A percentile compares a stretch with the other conserved stretches of the same genome.
These are phyloP conservation scores for Chelmon rostratus DNA, from an alignment of 2,797 vertebrate species.

Conservation along the genomic window DNA sequence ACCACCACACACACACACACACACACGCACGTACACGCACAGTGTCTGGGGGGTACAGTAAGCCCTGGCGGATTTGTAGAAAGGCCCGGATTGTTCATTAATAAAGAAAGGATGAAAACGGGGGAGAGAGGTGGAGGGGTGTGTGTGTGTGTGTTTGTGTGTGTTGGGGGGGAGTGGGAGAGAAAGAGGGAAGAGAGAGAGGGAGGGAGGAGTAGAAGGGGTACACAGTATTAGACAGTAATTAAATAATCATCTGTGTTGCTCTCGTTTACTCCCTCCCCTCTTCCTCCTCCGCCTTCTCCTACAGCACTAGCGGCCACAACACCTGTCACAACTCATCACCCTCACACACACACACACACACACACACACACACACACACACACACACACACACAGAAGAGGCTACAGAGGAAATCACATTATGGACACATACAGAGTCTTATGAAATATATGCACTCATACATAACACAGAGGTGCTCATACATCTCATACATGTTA, in stretches of 20 bases:
- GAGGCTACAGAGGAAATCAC: constrained; percentile 54
- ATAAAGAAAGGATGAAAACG: constrained; percentile 84
- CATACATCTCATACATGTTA: constrained; percentile 32
- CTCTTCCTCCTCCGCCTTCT: constrained; percentile 85
- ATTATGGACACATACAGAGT: constrained; percentile 47
- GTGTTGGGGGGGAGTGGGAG: constrained; percentile 27
- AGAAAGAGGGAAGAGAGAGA: constrained; percentile 39
- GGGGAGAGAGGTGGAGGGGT: constrained; percentile 58
- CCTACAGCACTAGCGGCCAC: constrained; percentile 87
- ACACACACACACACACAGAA: constrained; percentile 23
- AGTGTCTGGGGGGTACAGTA: constrained; percentile 74
- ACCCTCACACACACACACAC: constrained; percentile 83
- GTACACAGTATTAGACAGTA: constrained; percentile 89
- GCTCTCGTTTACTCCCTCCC: constrained; percentile 90
- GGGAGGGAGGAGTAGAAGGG: constrained; percentile 64
- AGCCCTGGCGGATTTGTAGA: constrained; percentile 81
- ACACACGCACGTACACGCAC: constrained; percentile 42
- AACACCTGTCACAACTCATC: constrained; percentile 95
- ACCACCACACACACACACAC: constrained; percentile 27
- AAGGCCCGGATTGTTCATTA: constrained; percentile 86
- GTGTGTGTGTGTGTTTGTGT: constrained; percentile 47
- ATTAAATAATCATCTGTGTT: constrained; percentile 96
- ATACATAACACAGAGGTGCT: neutral
- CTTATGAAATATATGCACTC: constrained; percentile 45
- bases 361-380: constrained; percentile 39